These are phyloP conservation scores for Tiliacea aurago DNA, from an alignment of 2,888 invertebrate genomes.

Conservation along the genomic window DNA sequence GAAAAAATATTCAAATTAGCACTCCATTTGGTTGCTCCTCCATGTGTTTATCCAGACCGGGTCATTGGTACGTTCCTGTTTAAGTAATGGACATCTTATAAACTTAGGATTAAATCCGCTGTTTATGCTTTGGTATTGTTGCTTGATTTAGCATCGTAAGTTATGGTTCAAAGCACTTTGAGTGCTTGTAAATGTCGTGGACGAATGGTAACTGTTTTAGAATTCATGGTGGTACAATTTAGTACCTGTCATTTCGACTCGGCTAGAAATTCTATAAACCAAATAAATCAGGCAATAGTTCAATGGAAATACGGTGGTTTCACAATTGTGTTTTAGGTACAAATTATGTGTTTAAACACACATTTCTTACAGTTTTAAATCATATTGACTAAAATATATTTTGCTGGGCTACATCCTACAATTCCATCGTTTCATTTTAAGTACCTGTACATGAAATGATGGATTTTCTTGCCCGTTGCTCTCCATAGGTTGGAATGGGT, in stretches of 20 bases:
- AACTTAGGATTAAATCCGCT: constrained; percentile 40
- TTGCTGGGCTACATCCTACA: neutral
- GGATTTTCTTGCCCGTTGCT: no score
- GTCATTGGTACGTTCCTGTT: constrained; percentile 53
- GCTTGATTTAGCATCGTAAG: constrained; percentile 38
- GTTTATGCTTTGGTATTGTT: constrained; percentile 46
- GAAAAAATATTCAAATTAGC: neutral
- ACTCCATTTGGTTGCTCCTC: constrained; percentile 28
- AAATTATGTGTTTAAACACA: neutral
- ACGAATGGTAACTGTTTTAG: constrained; percentile 13
- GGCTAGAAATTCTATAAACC: constrained; percentile 2
- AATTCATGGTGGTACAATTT: constrained; percentile 23
- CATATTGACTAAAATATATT: neutral
- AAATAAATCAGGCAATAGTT: neutral
- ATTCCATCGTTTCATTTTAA: no score
- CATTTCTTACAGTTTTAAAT: neutral
- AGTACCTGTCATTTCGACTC: constrained; percentile 8
- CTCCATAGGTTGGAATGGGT: no score
- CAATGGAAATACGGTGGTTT: neutral
- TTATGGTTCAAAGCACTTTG: constrained; percentile 26
- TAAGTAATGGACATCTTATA: constrained; percentile 56
- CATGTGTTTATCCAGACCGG: constrained; percentile 8
- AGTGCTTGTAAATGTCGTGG: constrained; percentile 24
- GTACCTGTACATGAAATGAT: no score
- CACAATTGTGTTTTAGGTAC: neutral